These are phyloP conservation scores for Typhlomys cinereus DNA, from an alignment of 2,113 vertebrate species.

Conservation along the genomic window DNA sequence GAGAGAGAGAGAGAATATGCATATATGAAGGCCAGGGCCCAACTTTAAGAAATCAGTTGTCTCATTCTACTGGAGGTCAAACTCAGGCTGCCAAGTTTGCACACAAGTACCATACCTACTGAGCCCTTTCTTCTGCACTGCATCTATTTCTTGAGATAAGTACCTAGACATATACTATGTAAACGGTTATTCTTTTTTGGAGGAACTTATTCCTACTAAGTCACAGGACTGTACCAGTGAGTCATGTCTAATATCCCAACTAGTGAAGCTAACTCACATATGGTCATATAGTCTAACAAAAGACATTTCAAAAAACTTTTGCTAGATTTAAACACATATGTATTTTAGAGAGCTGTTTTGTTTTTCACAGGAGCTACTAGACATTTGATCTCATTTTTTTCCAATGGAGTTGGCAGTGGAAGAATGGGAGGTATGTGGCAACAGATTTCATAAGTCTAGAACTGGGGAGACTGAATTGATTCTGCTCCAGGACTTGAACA, in stretches of 20 bases:
- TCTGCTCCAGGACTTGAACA: background rate
- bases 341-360: background rate
- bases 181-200: background rate
- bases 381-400: background rate
- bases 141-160: background rate
- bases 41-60: too few relatives aligned
- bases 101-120: too few relatives aligned
- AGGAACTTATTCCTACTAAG: background rate
- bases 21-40: too few relatives aligned
- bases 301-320: background rate
- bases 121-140: too few relatives aligned
- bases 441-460: background rate
- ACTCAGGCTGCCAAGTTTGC: too few relatives aligned
- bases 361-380: background rate
- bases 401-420: background rate
- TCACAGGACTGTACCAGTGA: background rate
- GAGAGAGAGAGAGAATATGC: too few relatives aligned
- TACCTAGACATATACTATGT: background rate
- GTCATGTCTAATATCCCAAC: background rate
- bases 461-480: background rate
- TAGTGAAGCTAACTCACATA: background rate
- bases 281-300: background rate
- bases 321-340: background rate
- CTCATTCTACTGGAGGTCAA: too few relatives aligned
- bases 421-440: background rate